phyloP scores from a whole-genome alignment of 1,140 invertebrate species.

The Galleria mellonella region DNA sequence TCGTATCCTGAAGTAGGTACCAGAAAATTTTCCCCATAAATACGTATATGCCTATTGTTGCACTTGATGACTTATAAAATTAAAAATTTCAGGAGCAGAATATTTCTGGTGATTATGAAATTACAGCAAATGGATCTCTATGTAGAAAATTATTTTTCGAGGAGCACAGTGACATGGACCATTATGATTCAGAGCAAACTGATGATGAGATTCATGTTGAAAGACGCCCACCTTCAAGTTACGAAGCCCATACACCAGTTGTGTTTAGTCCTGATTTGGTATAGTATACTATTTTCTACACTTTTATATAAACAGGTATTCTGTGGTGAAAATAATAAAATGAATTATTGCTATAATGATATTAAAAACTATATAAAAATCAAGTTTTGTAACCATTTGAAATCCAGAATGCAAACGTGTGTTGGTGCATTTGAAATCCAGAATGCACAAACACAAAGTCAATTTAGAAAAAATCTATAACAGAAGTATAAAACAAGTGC shows the following conservation, averaged over 20 bases:
- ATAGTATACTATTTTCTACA: slow-evolving; percentile 15
- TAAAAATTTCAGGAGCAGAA: slow-evolving; percentile 46
- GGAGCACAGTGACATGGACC: slow-evolving; percentile 54
- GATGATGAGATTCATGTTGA: slow-evolving; percentile 54
- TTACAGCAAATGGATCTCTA: slow-evolving; percentile 64
- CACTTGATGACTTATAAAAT: too few relatives aligned
- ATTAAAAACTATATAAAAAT: too few relatives aligned
- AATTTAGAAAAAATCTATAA: too few relatives aligned
- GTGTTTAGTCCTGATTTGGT: slow-evolving; percentile 56
- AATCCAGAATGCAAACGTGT: too few relatives aligned
- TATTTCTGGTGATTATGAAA: slow-evolving; percentile 56
- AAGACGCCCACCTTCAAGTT: slow-evolving; percentile 36
- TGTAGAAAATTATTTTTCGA: slow-evolving; percentile 61
- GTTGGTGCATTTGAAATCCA: too few relatives aligned
- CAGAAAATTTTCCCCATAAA: too few relatives aligned
- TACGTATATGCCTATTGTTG: too few relatives aligned
- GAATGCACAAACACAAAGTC: too few relatives aligned
- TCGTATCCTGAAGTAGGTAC: too few relatives aligned
- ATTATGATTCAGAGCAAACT: slow-evolving; percentile 60
- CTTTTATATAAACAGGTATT: slow-evolving; percentile 1
- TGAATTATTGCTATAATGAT: too few relatives aligned
- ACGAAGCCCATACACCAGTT: slow-evolving; percentile 46
- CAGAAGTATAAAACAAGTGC: too few relatives aligned
- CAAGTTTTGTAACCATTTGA: too few relatives aligned
- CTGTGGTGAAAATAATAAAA: not conserved